Base-by-base conservation (phyloP, 2,888 invertebrate genomes). In the Leistus spinibarbis region DNA sequence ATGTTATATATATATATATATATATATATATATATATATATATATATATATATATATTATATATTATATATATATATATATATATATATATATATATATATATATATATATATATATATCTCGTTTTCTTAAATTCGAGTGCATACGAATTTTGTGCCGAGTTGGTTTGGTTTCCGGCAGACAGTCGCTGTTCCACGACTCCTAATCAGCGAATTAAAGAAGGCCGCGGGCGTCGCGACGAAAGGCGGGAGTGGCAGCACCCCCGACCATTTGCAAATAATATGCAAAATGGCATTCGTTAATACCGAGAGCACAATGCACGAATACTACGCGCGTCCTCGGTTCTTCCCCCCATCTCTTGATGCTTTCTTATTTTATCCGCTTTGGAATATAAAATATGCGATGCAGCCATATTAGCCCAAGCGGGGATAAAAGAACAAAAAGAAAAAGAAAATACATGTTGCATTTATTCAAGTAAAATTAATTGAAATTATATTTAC, bases 141-240 rank as follows among this genome's bases (percentile, higher is more conserved):
- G 60, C 17, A 10, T 17, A 57, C 17, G 57, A 19, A 4, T 60
- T 60, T 60, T 60, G 10, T 60, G 60, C 60, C 60, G 60, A 60
- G 60, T 60, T 60, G 22, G 60, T 20, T 60, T 60, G 20, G 19
- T 19, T 19, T 60, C 20, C 60, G 19, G 54, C 16, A 13, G 22
- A 22, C 19, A 19, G 19, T 19, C 13, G 60, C 60, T 10, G 13
- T 19, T 60, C 13, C 60, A 60, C 60, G 60, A 3, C 60, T 60
- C 71, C 71, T 71, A 71, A 71, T 71, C 71, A 71, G 71, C 64
- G 71, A 71, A 71, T 71, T 71, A 71, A 71, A 71, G 71, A 71
- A 71, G 64, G 64, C 71, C 23, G 69, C 22, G 27, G 60, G 60
- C 60, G 60, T 22, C 17, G 20, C 19, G 60, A 54, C 24, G 71